These are phyloP conservation scores for Thymelicus lineola DNA, from an alignment of 2,888 invertebrate genomes.

Conservation along the genomic window DNA sequence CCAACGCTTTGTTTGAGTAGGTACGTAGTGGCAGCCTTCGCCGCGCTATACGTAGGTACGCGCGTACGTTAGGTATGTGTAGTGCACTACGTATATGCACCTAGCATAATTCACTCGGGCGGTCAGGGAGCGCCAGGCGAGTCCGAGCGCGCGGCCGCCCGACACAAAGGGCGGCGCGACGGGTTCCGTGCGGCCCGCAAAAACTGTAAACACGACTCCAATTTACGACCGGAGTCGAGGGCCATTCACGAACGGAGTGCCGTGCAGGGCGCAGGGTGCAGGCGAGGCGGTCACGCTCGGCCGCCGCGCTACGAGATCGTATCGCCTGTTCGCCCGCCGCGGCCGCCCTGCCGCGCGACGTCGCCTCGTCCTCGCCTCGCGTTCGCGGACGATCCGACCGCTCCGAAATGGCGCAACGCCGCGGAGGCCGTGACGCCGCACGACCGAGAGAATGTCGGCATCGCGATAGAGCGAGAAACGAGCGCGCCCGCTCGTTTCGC, in stretches of 20 bases:
- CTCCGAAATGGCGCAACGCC: constrained; percentile 81
- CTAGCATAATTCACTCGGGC: constrained; percentile 71
- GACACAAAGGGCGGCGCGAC: constrained; percentile 74
- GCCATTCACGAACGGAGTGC: constrained; percentile 62
- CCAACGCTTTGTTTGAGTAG: constrained; percentile 83
- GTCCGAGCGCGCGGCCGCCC: constrained; percentile 51
- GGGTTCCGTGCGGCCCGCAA: constrained; percentile 70
- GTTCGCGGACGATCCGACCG: constrained; percentile 71
- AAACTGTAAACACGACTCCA: constrained; percentile 80
- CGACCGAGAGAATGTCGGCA: constrained; percentile 82
- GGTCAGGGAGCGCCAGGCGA: constrained; percentile 51
- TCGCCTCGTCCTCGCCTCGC: constrained; percentile 60
- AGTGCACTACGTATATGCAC: constrained; percentile 71
- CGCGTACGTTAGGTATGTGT: constrained; percentile 68
- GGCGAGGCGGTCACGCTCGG: constrained; percentile 77
- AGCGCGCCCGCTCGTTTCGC: constrained; percentile 78
- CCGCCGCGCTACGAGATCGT: constrained; percentile 75
- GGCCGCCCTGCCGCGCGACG: constrained; percentile 62
- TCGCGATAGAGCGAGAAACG: constrained; percentile 69
- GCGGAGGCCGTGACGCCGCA: constrained; percentile 81
- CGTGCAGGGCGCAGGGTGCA: constrained; percentile 52
- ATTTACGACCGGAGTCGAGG: constrained; percentile 68
- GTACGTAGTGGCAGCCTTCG: constrained; percentile 79
- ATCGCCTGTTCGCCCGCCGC: constrained; percentile 63
- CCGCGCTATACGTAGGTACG: constrained; percentile 72